These are phyloP conservation scores for Meriones unguiculatus DNA, from an alignment of 2,113 vertebrate species.

Conservation along the genomic window DNA sequence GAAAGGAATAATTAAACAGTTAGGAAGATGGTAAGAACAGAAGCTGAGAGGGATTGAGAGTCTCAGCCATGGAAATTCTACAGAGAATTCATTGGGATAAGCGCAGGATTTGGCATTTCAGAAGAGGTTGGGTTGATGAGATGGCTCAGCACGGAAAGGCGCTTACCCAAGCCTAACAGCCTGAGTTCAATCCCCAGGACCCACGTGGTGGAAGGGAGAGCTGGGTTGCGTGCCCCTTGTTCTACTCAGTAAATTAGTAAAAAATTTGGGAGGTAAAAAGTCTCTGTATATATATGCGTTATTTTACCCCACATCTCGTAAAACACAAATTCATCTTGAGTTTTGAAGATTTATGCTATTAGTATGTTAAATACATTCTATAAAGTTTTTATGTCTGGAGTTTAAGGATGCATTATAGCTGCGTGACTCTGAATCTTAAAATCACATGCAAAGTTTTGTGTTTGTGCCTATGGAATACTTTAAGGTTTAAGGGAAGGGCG, in stretches of 20 bases:
- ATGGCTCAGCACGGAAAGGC: not conserved
- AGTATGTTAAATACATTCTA: not conserved
- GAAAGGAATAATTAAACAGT: too few relatives aligned
- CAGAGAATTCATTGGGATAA: not conserved
- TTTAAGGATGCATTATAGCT: slow-evolving; percentile 43
- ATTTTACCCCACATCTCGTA: slow-evolving; percentile 44
- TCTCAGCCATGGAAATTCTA: not conserved
- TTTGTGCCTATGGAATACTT: slow-evolving; percentile 13
- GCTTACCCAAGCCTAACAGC: not conserved
- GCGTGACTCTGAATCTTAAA: slow-evolving; percentile 43
- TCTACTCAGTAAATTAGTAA: not conserved
- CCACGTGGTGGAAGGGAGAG: not conserved
- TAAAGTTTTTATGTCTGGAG: not conserved
- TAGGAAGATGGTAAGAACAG: too few relatives aligned
- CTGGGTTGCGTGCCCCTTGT: not conserved
- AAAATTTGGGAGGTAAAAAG: not conserved
- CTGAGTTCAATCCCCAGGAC: not conserved
- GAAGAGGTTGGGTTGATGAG: not conserved
- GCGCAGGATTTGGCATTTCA: slow-evolving; percentile 9
- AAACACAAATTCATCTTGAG: slow-evolving; percentile 14
- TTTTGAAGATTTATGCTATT: slow-evolving; percentile 51
- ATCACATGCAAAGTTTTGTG: slow-evolving; percentile 11
- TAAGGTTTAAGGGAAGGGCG: not conserved
- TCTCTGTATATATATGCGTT: not conserved
- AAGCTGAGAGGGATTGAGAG: too few relatives aligned